Conservation (phyloP, 2,888 invertebrate species). For the Tupiocoris notatus region DNA sequence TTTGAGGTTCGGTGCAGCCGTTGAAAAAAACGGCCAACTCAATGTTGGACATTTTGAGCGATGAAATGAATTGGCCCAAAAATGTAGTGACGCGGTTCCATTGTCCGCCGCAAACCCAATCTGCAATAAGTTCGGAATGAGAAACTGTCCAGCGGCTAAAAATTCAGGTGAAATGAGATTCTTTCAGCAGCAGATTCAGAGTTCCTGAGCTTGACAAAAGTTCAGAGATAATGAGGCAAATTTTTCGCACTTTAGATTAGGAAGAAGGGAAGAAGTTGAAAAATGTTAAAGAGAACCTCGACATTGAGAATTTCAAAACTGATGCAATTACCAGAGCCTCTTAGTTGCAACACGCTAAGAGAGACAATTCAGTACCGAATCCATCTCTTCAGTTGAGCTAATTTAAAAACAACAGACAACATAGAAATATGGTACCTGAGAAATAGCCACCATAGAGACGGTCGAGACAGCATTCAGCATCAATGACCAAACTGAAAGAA, state of each 20-base stretch:
- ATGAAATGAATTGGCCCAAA: constrained; percentile 73
- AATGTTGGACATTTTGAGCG: constrained; percentile 69
- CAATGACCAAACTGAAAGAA: constrained; percentile 73
- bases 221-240: too few relatives aligned
- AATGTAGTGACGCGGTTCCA: constrained; percentile 92
- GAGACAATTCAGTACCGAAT: too few relatives aligned
- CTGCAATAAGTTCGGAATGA: constrained; percentile 60
- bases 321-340: too few relatives aligned
- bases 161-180: too few relatives aligned
- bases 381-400: neutral
- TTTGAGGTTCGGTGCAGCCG: constrained; percentile 71
- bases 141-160: neutral
- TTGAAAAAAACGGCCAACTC: constrained; percentile 85
- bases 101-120: constrained; percentile 94
- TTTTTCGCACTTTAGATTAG: too few relatives aligned
- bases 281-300: too few relatives aligned
- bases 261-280: too few relatives aligned
- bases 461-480: constrained; percentile 88
- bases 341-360: too few relatives aligned
- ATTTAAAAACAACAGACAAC: too few relatives aligned
- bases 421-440: constrained; percentile 70
- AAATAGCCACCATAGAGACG: constrained; percentile 88
- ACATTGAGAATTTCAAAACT: too few relatives aligned
- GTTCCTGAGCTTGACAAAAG: neutral
- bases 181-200: too few relatives aligned